phyloP scores from a whole-genome alignment of 2,888 invertebrate species.

The Phortica okadai region DNA sequence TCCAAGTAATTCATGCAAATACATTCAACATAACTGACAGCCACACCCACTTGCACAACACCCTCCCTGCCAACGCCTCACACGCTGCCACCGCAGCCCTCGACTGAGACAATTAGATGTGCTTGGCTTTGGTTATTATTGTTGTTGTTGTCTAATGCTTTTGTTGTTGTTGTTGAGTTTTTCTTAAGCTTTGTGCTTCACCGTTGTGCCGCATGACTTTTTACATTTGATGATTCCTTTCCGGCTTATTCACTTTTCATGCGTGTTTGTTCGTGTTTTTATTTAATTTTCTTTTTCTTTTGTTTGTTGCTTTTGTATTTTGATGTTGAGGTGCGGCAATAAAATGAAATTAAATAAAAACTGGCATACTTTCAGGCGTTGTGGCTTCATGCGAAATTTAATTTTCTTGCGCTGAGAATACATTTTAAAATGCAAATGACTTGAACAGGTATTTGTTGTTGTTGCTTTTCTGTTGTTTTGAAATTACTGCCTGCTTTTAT shows the following conservation, averaged over 20 bases:
- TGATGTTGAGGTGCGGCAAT: conserved; percentile 59
- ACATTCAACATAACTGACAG: background rate
- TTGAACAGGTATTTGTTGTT: conserved; percentile 51
- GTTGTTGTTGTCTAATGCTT: background rate
- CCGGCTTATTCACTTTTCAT: background rate
- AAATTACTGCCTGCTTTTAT: background rate
- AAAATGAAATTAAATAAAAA: conserved; percentile 66
- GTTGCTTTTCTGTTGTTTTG: conserved; percentile 34
- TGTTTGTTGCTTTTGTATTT: conserved; percentile 26
- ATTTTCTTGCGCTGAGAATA: conserved; percentile 53
- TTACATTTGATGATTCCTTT: conserved; percentile 4
- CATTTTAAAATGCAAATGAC: conserved; percentile 50
- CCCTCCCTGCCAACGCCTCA: background rate
- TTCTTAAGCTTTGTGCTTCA: background rate
- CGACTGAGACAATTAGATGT: conserved; percentile 31
- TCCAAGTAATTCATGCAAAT: background rate
- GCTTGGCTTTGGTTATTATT: conserved; percentile 6
- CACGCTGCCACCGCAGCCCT: background rate
- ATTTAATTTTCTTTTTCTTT: conserved; percentile 48
- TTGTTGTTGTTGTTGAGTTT: background rate
- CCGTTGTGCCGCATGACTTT: background rate
- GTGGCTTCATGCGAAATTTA: conserved; percentile 56
- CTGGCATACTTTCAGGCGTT: conserved; percentile 40
- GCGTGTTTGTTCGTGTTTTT: conserved; percentile 7
- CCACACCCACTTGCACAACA: background rate